A percentile compares a stretch with the other conserved stretches of the same genome.
Evolutionary conservation across 2,113 vertebrate species (phyloP).

Genomic region (Cryptotis parvus): DNA sequence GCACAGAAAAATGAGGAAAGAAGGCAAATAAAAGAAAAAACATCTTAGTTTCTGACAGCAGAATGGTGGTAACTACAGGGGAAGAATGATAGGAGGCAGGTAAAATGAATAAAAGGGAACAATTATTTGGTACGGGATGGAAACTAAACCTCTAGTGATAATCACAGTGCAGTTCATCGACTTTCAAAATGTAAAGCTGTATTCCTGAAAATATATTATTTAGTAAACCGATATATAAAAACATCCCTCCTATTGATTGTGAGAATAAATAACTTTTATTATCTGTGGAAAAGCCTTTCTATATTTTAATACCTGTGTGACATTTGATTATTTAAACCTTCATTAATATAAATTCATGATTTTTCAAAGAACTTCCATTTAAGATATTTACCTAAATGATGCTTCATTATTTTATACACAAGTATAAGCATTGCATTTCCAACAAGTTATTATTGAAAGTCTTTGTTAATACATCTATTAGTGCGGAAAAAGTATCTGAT

Average conservation of each 20-base stretch:
- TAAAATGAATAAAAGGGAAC: not conserved
- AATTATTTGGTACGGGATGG: not conserved
- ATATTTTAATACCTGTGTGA: not conserved
- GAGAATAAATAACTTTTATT: not conserved
- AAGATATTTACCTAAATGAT: slow-evolving; percentile 14
- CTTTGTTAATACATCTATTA: not conserved
- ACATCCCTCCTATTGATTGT: not conserved
- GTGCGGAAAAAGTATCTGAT: not conserved
- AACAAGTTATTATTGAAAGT: not conserved
- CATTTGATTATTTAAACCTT: not conserved
- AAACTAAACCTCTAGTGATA: not conserved
- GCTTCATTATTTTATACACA: not conserved
- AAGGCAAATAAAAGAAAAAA: not conserved
- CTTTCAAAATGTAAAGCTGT: not conserved
- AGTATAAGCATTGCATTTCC: not conserved
- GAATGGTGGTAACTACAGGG: not conserved
- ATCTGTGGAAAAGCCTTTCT: not conserved
- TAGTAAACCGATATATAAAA: not conserved
- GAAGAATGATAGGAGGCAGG: not conserved
- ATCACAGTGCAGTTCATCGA: not conserved
- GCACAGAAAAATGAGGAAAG: not conserved
- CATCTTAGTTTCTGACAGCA: not conserved
- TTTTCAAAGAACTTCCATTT: not conserved
- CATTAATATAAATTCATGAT: not conserved
- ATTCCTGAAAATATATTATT: not conserved